These are phyloP conservation scores for Piprites chloris DNA, from an alignment of 2,113 vertebrate species.

Conservation along the genomic window DNA sequence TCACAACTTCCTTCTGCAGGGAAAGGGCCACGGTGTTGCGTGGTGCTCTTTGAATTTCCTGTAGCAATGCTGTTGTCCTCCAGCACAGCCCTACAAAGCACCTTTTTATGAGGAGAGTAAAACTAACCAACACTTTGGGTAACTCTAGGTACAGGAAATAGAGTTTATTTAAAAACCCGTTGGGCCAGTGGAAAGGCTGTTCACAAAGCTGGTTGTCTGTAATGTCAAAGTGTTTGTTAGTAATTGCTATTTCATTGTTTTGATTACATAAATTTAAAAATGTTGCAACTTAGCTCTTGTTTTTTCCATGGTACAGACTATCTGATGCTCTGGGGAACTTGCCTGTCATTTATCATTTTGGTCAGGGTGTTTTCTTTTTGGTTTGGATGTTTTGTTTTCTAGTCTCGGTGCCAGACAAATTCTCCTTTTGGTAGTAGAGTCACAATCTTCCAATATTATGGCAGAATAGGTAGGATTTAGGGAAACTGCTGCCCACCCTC, in stretches of 20 bases:
- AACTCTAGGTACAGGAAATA: not conserved
- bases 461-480: not conserved
- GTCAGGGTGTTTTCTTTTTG: not conserved
- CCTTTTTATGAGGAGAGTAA: not conserved
- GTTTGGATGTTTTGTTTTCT: not conserved
- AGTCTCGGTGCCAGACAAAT: not conserved
- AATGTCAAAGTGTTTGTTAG: slow-evolving; percentile 52
- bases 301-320: slow-evolving; percentile 1
- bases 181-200: not conserved
- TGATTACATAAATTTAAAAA: slow-evolving; percentile 62
- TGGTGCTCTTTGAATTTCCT: not conserved
- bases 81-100: not conserved
- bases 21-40: fast-evolving
- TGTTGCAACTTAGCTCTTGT: slow-evolving; percentile 49
- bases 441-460: not conserved
- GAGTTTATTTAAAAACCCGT: not conserved
- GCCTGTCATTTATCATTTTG: slow-evolving; percentile 63
- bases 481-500: not conserved
- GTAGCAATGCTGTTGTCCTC: not conserved
- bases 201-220: not conserved
- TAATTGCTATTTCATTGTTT: slow-evolving; percentile 57
- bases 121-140: not conserved
- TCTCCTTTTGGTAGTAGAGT: not conserved
- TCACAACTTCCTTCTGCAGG: not conserved
- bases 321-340: slow-evolving; percentile 63